phyloP scores from a whole-genome alignment of 2,113 vertebrate genomes.

The Phrynosoma platyrhinos region DNA sequence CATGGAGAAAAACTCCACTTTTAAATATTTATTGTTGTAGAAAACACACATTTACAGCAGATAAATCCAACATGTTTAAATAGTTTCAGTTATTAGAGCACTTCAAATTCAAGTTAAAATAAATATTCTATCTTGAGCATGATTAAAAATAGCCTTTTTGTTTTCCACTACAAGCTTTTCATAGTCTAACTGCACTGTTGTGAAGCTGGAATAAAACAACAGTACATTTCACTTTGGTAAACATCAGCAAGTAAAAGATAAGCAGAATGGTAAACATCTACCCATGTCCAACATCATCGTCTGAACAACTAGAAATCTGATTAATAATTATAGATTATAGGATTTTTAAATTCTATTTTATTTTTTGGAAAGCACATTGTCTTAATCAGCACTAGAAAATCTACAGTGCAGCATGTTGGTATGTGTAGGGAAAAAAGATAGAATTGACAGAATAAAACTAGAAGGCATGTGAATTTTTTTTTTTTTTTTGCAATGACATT shows the following conservation, averaged over 20 bases:
- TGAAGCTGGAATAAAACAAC: conserved; percentile 31
- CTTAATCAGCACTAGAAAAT: neutral
- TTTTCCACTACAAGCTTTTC: conserved; percentile 16
- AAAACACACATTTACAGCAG: conserved; percentile 71
- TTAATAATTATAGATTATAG: conserved; percentile 21
- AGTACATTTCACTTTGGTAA: conserved; percentile 50
- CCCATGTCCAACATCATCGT: neutral
- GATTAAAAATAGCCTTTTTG: conserved; percentile 51
- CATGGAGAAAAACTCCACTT: conserved; percentile 51
- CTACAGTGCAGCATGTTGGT: conserved; percentile 32
- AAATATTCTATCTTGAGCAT: conserved; percentile 34
- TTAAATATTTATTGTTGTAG: conserved; percentile 78
- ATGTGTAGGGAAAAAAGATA: conserved; percentile 22
- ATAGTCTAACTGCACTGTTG: neutral
- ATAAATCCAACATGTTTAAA: conserved; percentile 66
- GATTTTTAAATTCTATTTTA: neutral
- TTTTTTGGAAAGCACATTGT: conserved; percentile 29
- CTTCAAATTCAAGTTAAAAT: conserved; percentile 48
- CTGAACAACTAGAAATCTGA: conserved; percentile 9
- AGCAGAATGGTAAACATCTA: neutral
- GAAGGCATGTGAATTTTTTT: neutral
- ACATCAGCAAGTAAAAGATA: conserved; percentile 7
- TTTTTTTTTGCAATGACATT: neutral
- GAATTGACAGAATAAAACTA: conserved; percentile 15
- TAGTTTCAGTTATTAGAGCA: conserved; percentile 61